phyloP scores from a whole-genome alignment of 2,797 vertebrate species.

The Bovichtus variegatus region DNA sequence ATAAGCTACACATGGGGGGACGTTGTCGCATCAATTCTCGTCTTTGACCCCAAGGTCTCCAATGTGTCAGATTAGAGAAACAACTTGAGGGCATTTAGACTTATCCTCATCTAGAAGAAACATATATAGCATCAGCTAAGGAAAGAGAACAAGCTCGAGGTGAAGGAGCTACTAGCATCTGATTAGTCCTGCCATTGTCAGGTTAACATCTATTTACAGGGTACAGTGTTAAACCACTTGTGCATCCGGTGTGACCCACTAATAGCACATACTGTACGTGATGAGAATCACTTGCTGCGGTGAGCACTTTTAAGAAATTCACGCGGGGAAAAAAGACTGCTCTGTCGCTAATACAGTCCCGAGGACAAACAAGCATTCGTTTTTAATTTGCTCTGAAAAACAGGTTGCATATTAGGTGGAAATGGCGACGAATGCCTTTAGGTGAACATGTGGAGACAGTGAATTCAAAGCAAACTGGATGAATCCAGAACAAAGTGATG shows the following conservation, averaged over 20 bases:
- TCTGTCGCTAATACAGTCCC: conserved; percentile 23
- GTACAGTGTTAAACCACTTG: conserved; percentile 70
- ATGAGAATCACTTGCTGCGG: conserved; percentile 58
- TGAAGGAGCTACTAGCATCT: conserved; percentile 58
- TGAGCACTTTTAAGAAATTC: conserved; percentile 54
- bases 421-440: conserved; percentile 32
- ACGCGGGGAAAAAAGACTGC: conserved; percentile 40
- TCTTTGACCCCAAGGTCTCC: conserved; percentile 4
- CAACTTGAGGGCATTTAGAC: neutral
- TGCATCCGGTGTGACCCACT: conserved; percentile 67
- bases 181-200: conserved; percentile 69
- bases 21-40: neutral
- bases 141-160: conserved; percentile 39
- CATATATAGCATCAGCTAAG: conserved; percentile 1
- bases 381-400: conserved; percentile 37
- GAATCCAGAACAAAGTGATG: conserved; percentile 63
- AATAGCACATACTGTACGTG: conserved; percentile 56
- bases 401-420: conserved; percentile 23
- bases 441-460: conserved; percentile 40
- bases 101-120: conserved; percentile 8
- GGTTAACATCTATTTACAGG: conserved; percentile 67
- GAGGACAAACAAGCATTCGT: conserved; percentile 32
- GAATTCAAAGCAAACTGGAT: conserved; percentile 50
- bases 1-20: neutral
- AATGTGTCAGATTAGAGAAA: neutral